A percentile compares a stretch with the other conserved stretches of the same genome.
These are phyloP conservation scores for Serranus cabrilla DNA, from an alignment of 2,797 vertebrate genomes.

Conservation along the genomic window DNA sequence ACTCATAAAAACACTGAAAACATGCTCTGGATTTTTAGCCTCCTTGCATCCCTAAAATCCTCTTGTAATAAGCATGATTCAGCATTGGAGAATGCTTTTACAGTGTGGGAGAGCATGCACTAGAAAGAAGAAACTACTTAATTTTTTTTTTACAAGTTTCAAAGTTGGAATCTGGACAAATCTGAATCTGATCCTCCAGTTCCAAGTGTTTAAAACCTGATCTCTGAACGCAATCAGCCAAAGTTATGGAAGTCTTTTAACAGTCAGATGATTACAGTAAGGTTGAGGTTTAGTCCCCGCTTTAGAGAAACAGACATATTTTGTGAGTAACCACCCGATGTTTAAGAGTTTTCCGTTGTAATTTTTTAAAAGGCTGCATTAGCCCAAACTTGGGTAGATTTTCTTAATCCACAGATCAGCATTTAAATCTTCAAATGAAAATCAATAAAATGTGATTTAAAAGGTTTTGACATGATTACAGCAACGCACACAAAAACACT, in stretches of 20 bases:
- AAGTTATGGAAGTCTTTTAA: slow-evolving; percentile 1
- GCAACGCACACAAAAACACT: slow-evolving; percentile 14
- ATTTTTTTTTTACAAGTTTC: neutral
- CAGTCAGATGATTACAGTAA: slow-evolving; percentile 8
- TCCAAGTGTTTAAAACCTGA: neutral
- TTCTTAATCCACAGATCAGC: slow-evolving; percentile 14
- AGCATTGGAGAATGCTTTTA: neutral
- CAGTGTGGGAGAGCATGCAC: neutral
- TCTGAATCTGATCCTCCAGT: slow-evolving; percentile 8
- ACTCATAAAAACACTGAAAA: slow-evolving; percentile 1
- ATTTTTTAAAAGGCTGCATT: slow-evolving; percentile 35
- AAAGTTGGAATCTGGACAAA: slow-evolving; percentile 18
- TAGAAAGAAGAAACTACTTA: neutral
- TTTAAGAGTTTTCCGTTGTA: slow-evolving; percentile 24
- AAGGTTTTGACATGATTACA: slow-evolving; percentile 25
- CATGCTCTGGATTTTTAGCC: neutral
- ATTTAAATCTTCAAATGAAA: slow-evolving; percentile 35
- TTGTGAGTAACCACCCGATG: neutral
- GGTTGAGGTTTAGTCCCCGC: neutral
- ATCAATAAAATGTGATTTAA: slow-evolving; percentile 36
- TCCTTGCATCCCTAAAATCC: neutral
- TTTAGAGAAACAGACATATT: slow-evolving; percentile 11
- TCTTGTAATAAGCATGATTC: neutral
- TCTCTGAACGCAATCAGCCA: neutral
- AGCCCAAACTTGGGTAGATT: neutral